Evolutionary conservation across 2,113 vertebrate species (phyloP), one percentile per base, ranked within the genome.

Genomic region (Seriola quinqueradiata): DNA sequence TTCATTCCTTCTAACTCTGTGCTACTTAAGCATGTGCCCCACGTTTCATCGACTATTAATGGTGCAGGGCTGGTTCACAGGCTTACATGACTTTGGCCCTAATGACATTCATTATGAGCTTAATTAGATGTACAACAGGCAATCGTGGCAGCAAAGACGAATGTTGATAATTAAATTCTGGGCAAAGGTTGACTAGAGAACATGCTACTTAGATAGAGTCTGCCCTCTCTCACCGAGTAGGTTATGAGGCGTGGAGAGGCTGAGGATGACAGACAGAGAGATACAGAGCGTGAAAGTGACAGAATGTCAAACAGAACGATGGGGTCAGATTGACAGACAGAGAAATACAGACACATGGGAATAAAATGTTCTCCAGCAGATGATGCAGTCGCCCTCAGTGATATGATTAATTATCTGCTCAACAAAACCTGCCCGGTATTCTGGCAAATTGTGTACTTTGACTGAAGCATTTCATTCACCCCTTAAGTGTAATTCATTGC

Each of bases 71-170:
- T 55, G 63, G 76, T 75, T 75, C 25, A 14, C 14, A 52, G 58
- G 16, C 23, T 63, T 17, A 70, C 75, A 50, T 44, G 65, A 68
- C 71, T 72, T 71, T 69, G 32, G 58, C 40, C 44, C 34, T 57
- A 55, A 83, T 83, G 70, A 74, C 58, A 75, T 79, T 87, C 75
- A 83, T 88, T 85, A 77, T 5, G 16, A 57, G 28, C 55, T 40
- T 84, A 71, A 91, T 90, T 77, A 75, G 74, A 81, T 58, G 61
- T 73, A 79, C n/a, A 74, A 64, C 79, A 63, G 32, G 73, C 46
- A 34, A 3, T n/a, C 10, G 12, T 7, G 50, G 13, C 58, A 19
- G 60, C 64, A 59, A 67, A 71, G 74, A 82, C 6, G 3, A 83
- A 72, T 58, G 82, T 1, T 59, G 65, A 73, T 69, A 55, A 84